Percentiles rank a stretch among this genome's conserved stretches.
Conservation (phyloP, 2,888 invertebrate species). For the Boloria euphrosyne region DNA sequence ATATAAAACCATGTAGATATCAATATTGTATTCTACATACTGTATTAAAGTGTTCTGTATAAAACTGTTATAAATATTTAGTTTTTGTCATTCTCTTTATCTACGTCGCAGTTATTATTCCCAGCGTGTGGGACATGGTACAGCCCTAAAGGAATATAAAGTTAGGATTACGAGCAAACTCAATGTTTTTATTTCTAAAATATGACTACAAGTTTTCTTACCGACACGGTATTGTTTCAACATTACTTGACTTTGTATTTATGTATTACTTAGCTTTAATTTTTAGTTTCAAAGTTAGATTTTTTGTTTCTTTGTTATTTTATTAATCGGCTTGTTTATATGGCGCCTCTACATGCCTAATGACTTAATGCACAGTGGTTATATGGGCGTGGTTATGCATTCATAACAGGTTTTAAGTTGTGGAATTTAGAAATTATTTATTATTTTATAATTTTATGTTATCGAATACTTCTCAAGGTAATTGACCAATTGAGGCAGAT, state of each 20-base stretch:
- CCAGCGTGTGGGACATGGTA: slow-evolving; percentile 15
- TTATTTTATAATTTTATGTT: slow-evolving; percentile 32
- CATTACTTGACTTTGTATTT: slow-evolving; percentile 25
- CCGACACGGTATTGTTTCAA: neutral
- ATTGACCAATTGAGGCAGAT: slow-evolving; percentile 1
- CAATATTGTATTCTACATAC: neutral
- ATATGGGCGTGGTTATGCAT: slow-evolving; percentile 27
- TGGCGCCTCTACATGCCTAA: slow-evolving; percentile 31
- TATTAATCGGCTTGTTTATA: slow-evolving; percentile 25
- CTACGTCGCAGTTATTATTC: slow-evolving; percentile 14
- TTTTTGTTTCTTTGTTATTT: slow-evolving; percentile 3
- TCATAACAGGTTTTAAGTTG: slow-evolving; percentile 31
- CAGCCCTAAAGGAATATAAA: slow-evolving; percentile 17
- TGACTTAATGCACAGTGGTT: slow-evolving; percentile 33
- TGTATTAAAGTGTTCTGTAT: slow-evolving; percentile 10
- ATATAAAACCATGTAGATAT: no score
- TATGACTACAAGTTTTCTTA: slow-evolving; percentile 1
- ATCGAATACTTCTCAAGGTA: slow-evolving; percentile 10
- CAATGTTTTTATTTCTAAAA: slow-evolving; percentile 17
- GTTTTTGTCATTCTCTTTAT: slow-evolving; percentile 6
- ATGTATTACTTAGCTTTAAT: slow-evolving; percentile 13
- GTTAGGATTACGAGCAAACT: slow-evolving; percentile 1
- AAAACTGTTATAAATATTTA: slow-evolving; percentile 15
- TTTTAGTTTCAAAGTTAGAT: slow-evolving; percentile 1
- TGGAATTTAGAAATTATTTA: slow-evolving; percentile 32